Evolutionary conservation across 2,888 invertebrate species (phyloP).

Genomic region (Ischnura elegans): DNA sequence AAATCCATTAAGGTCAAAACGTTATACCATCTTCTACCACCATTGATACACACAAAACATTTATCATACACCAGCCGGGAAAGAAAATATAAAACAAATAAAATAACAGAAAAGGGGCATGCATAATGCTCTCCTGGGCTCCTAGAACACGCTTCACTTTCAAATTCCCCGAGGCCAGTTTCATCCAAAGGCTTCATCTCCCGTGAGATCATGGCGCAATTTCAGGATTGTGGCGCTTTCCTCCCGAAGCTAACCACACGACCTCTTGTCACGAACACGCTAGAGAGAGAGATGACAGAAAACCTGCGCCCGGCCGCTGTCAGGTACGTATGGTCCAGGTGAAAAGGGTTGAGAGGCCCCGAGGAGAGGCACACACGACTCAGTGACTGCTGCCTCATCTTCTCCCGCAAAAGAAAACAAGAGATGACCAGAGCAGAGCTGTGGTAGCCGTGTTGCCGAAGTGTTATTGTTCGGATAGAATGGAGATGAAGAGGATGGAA

Average conservation of each 20-base stretch:
- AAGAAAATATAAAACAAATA: too few relatives aligned
- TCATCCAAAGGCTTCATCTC: background rate
- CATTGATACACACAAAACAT: too few relatives aligned
- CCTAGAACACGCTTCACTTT: too few relatives aligned
- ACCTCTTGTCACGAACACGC: background rate
- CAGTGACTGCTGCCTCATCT: background rate
- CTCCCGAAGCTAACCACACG: background rate
- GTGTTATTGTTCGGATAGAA: background rate
- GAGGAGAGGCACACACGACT: background rate
- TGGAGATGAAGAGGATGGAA: background rate
- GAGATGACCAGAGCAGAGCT: background rate
- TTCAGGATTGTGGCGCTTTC: background rate
- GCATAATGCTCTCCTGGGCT: too few relatives aligned
- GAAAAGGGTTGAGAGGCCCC: background rate
- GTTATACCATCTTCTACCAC: too few relatives aligned
- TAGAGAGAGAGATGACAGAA: background rate
- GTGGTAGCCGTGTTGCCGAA: background rate
- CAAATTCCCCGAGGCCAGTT: too few relatives aligned
- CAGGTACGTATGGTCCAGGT: background rate
- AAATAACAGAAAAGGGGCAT: too few relatives aligned
- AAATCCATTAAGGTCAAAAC: too few relatives aligned
- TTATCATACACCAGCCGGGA: too few relatives aligned
- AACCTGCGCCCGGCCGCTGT: background rate
- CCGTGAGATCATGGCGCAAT: background rate
- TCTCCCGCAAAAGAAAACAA: background rate